Conservation (phyloP, 2,797 vertebrate genomes). For the Trichosurus vulpecula region DNA sequence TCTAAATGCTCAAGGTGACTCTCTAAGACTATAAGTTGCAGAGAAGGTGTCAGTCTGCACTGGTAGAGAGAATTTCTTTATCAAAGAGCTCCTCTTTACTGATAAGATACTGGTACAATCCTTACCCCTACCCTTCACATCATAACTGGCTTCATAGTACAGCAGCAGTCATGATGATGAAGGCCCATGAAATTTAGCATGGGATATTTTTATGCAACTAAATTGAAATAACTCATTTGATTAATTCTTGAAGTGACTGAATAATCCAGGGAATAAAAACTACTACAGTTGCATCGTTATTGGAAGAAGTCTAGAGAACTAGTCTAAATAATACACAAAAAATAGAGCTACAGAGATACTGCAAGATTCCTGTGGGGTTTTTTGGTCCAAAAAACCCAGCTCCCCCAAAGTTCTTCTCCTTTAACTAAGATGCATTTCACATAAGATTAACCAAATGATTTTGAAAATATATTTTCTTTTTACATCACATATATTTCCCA, state of each 20-base stretch:
- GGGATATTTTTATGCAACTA: not conserved
- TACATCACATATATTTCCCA: not conserved
- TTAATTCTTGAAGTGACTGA: not conserved
- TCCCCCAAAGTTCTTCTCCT: not conserved
- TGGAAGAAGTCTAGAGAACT: not conserved
- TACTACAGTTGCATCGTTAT: not conserved
- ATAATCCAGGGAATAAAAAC: not conserved
- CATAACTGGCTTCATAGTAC: not conserved
- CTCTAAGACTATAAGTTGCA: not conserved
- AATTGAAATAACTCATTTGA: not conserved
- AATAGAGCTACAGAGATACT: not conserved
- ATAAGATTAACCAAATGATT: not conserved
- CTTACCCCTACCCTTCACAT: not conserved
- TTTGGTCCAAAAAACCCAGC: not conserved
- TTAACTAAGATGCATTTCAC: not conserved
- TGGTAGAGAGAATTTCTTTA: not conserved
- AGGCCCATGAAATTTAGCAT: not conserved
- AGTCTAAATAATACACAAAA: not conserved
- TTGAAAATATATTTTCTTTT: not conserved
- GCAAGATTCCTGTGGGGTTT: not conserved
- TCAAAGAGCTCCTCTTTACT: not conserved
- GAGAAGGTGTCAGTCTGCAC: not conserved
- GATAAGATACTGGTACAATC: not conserved
- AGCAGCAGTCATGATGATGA: not conserved
- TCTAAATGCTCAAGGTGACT: not conserved